A percentile compares a stretch with the other conserved stretches of the same genome.
Evolutionary conservation across 2,113 vertebrate species (phyloP).

Genomic region (Odocoileus virginianus): DNA sequence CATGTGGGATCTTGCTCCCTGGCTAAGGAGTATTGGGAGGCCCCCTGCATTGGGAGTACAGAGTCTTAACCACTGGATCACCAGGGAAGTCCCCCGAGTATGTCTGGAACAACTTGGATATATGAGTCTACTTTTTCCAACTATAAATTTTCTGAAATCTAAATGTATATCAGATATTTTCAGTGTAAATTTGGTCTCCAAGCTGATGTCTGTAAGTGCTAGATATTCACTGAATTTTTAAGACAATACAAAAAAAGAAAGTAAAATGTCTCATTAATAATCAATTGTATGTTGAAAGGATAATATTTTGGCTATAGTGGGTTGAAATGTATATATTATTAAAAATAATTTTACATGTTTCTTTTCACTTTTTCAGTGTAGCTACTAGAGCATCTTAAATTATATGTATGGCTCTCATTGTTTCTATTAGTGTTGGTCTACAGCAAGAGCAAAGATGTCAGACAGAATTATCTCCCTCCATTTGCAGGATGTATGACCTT

Average conservation of each 20-base stretch:
- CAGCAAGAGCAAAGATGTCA: not conserved
- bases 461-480: not conserved
- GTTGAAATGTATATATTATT: not conserved
- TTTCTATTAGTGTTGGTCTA: not conserved
- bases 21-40: not conserved
- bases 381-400: not conserved
- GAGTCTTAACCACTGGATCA: not conserved
- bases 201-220: not conserved
- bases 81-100: not conserved
- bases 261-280: not conserved
- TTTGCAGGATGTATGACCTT: not conserved
- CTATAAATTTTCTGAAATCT: constrained; percentile 26
- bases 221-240: not conserved
- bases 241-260: not conserved
- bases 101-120: not conserved
- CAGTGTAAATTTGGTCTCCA: not conserved
- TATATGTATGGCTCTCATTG: not conserved
- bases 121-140: not conserved
- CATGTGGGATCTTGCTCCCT: not conserved
- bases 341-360: constrained; percentile 1
- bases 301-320: not conserved
- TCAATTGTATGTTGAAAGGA: not conserved
- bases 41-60: not conserved
- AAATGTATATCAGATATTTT: not conserved
- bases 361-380: not conserved